A percentile compares a stretch with the other conserved stretches of the same genome.
These are phyloP conservation scores for Muscidifurax raptorellus DNA, from an alignment of 1,140 invertebrate species.

Conservation along the genomic window DNA sequence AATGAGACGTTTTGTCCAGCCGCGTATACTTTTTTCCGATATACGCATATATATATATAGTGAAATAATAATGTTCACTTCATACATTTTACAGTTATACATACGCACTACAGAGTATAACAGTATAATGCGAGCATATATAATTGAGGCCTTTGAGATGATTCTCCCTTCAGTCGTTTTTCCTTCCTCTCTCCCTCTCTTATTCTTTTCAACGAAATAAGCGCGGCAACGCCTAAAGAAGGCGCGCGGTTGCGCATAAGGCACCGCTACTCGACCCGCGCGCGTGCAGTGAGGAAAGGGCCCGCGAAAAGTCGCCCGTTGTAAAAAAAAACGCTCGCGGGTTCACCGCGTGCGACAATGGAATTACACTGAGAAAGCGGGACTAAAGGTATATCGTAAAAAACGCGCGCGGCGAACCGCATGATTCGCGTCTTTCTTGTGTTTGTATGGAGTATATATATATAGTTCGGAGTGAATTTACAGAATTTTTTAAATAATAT, in stretches of 20 bases:
- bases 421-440: too few species aligned
- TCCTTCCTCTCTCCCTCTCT: background rate
- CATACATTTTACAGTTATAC: conserved; percentile 14
- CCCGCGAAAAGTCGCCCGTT: conserved; percentile 13
- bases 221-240: background rate
- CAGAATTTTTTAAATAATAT: too few species aligned
- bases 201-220: background rate
- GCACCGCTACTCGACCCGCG: conserved; percentile 34
- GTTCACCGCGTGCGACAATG: conserved; percentile 23
- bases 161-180: conserved; percentile 9
- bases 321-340: background rate
- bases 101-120: background rate
- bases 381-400: background rate
- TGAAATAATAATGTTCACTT: background rate
- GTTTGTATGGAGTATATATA: too few species aligned
- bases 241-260: conserved; percentile 22
- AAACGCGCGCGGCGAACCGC: background rate
- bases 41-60: background rate
- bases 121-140: background rate
- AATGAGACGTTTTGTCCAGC: background rate
- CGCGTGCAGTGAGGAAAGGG: background rate
- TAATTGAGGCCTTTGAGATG: conserved; percentile 15
- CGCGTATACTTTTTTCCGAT: background rate
- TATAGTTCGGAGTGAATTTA: too few species aligned
- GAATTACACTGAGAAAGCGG: conserved; percentile 12